These are phyloP conservation scores for Craseonycteris thonglongyai DNA, from an alignment of 2,113 vertebrate species.

Conservation along the genomic window DNA sequence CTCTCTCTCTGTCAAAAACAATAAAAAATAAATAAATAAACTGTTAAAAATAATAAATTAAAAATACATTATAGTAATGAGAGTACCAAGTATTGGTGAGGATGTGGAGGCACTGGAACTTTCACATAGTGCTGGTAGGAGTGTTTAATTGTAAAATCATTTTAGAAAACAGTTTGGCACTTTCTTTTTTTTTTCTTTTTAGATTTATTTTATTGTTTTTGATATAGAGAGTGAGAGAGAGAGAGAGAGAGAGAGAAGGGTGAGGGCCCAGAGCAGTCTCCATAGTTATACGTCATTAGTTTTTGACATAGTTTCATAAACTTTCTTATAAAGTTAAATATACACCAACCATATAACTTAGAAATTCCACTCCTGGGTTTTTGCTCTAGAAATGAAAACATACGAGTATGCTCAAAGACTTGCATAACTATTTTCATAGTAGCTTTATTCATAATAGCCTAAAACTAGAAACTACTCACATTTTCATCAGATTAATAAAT, in stretches of 20 bases:
- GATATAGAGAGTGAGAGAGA: too few species aligned
- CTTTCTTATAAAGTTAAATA: background rate
- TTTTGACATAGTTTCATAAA: too few species aligned
- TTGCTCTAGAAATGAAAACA: background rate
- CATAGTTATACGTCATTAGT: too few species aligned
- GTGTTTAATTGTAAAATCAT: background rate
- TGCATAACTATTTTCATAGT: background rate
- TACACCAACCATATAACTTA: background rate
- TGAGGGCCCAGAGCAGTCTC: too few species aligned
- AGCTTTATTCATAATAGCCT: background rate
- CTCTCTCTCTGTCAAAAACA: too few species aligned
- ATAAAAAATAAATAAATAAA: too few species aligned
- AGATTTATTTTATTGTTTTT: too few species aligned
- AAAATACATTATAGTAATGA: background rate
- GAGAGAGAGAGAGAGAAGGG: too few species aligned
- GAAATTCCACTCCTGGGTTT: background rate
- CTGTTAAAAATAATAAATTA: background rate
- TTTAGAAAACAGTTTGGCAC: background rate
- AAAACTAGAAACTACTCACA: background rate
- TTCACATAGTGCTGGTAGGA: background rate
- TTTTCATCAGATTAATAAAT: background rate
- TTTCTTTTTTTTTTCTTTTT: too few species aligned
- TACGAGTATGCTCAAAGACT: background rate
- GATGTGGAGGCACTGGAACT: background rate
- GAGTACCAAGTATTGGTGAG: background rate